These are phyloP conservation scores for Characodon lateralis DNA, from an alignment of 2,797 vertebrate genomes.

Conservation along the genomic window DNA sequence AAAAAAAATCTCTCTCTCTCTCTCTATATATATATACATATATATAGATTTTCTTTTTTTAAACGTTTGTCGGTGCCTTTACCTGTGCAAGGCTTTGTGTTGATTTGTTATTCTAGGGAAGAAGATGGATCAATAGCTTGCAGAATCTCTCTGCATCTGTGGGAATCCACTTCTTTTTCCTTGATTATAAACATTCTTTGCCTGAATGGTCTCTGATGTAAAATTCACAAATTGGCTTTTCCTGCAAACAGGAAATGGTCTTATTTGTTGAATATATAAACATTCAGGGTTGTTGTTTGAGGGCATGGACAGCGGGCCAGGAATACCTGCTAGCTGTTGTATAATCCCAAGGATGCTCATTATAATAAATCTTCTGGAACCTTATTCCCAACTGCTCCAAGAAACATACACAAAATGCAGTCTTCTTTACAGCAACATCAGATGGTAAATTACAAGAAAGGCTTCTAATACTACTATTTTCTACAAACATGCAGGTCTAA, in stretches of 20 bases:
- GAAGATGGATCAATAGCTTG: constrained; percentile 21
- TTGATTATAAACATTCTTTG: constrained; percentile 32
- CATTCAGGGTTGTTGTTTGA: constrained; percentile 60
- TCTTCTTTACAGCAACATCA: not conserved
- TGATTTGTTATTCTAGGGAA: constrained; percentile 10
- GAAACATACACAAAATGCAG: constrained; percentile 12
- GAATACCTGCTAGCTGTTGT: constrained; percentile 44
- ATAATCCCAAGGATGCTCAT: constrained; percentile 73
- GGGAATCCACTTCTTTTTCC: constrained; percentile 22
- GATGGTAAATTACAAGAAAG: not conserved
- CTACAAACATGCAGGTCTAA: not conserved
- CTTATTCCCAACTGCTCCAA: constrained; percentile 38
- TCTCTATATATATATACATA: too few relatives aligned
- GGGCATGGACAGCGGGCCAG: constrained; percentile 41
- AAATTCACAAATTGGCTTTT: constrained; percentile 60
- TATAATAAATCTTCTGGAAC: constrained; percentile 59
- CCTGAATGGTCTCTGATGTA: constrained; percentile 19
- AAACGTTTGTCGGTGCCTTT: constrained; percentile 16
- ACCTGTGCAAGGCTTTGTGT: constrained; percentile 5
- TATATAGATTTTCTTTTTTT: not conserved
- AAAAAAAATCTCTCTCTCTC: too few relatives aligned
- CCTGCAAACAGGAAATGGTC: constrained; percentile 34
- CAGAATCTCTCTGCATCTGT: constrained; percentile 14
- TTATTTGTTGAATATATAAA: constrained; percentile 62
- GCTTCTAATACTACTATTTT: not conserved